Evolutionary conservation across 2,113 vertebrate genomes (phyloP), one percentile per base, ranked within the genome.

Genomic region (Sinosuthora webbiana): DNA sequence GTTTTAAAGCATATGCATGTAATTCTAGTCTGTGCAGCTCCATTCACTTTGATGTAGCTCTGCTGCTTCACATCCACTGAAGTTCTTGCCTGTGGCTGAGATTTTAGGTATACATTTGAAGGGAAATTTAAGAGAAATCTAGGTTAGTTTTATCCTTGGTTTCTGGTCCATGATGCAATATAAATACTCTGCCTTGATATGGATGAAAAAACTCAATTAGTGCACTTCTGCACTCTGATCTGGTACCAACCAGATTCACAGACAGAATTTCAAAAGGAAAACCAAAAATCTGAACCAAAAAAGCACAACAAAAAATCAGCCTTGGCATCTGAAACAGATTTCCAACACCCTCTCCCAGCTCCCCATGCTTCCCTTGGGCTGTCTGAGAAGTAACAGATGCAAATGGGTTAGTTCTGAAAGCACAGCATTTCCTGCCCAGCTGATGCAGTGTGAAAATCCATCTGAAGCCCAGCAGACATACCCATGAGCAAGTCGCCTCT

Each of bases 401-500:
- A 93, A 67, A 87, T 42, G 21, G 62, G 77, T 53, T 93, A 59
- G 69, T 93, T 93, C 5, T 77, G 87, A 94, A 91, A 93, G 78
- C 76, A 52, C 39, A 94, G 79, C 81, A 73, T 93, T 94, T 91
- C 63, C 60, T 90, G 44, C 83, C 31, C 90, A 89, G 91, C 76
- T 78, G 93, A 95, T 82, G 75, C 30, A 2, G 73, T 88, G 93
- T 9, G 79, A 96, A 95, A 96, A 96, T 77, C 84, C 83, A 80
- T 88, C 62, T 77, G 79, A 91, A 92, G 89, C 89, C 73, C 90
- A 94, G 91, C 79, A 97, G 91, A 94, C 76, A 39, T 55, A 89
- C 21, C 89, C 69, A 91, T 13, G 41, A 96, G 92, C 74, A 45
- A 94, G 49, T 33, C 1, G 0, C 78, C 75, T 75, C 88, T 55